Conservation (phyloP, 2,797 vertebrate species). For the Gobio occitaniae region DNA sequence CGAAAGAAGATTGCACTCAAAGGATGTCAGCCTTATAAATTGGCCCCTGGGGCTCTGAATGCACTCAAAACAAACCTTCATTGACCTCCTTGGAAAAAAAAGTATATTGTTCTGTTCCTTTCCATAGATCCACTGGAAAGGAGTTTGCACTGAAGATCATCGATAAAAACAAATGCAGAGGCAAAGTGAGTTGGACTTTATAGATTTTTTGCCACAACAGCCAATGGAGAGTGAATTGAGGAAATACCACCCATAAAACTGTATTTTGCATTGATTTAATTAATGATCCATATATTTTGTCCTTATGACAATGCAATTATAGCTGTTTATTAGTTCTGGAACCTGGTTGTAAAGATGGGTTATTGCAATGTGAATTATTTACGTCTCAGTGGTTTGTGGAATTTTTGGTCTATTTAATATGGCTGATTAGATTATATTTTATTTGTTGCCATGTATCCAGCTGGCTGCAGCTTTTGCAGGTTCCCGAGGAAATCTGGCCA, state of each 20-base stretch:
- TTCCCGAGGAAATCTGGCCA: conserved; percentile 11
- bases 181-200: conserved; percentile 85
- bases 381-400: conserved; percentile 41
- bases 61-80: conserved; percentile 10
- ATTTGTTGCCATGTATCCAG: conserved; percentile 55
- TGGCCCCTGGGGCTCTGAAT: not conserved
- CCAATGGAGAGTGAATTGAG: not conserved
- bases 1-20: not conserved
- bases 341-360: not conserved
- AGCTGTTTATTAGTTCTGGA: not conserved
- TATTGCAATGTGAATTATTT: conserved; percentile 56
- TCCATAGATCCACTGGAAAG: conserved; percentile 88
- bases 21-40: not conserved
- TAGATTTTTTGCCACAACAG: not conserved
- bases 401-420: conserved; percentile 56
- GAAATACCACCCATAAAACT: not conserved
- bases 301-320: not conserved
- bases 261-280: not conserved
- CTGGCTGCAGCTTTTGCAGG: conserved; percentile 38
- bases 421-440: conserved; percentile 46
- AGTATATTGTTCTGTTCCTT: conserved; percentile 49
- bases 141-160: conserved; percentile 98
- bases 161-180: conserved; percentile 95
- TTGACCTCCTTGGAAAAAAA: conserved; percentile 4
- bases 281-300: not conserved